Base-by-base conservation (phyloP, 2,113 vertebrate species). In the Micronisus gabar region DNA sequence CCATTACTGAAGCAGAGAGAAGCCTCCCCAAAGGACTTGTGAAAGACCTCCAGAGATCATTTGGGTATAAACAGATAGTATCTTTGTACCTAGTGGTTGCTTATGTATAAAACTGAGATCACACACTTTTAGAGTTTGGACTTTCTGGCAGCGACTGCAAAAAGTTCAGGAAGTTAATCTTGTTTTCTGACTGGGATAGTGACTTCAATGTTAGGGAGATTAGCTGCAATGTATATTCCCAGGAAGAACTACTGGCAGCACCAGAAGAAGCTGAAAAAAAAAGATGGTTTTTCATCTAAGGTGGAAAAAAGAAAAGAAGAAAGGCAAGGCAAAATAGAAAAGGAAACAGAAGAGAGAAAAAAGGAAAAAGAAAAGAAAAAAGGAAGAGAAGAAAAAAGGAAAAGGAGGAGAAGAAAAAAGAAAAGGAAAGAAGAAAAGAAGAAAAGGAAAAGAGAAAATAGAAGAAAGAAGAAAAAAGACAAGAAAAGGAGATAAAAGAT, bases 31-130 rank as follows among this genome's bases (percentile, higher is more conserved):
- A 95, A 94, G 93, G 81, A 82, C 96, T 87, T 96, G 76, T 93
- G 95, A 98, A 95, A 97, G 91, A 97, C 76, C 34, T 96, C 94
- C 81, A 93, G 68, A 45, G 80, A 93, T 95, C 43, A 81, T 94
- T 88, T 87, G 82, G 66, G 50, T 90, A 93, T 95, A 97, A 96
- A 97, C 93, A 97, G 96, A 97, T 96, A 93, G 88, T 97, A 90
- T 97, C 86, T 90, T 93, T 87, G 85, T 72, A 96, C 86, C 91
- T 95, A 96, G 78, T 93, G 90, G 79, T 94, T 97, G 81, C 92
- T 98, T 91, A 83, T 1, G 11, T 85, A 95, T 88, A 72, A 88
- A 90, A 91, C 59, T 2, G 32, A 91, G 79, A 95, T 86, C 76
- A 95, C 83, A 95, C 55, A 85, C 88, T 93, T 92, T 72, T 91